Conservation (phyloP, 2,113 vertebrate genomes). For the Bos indicus region DNA sequence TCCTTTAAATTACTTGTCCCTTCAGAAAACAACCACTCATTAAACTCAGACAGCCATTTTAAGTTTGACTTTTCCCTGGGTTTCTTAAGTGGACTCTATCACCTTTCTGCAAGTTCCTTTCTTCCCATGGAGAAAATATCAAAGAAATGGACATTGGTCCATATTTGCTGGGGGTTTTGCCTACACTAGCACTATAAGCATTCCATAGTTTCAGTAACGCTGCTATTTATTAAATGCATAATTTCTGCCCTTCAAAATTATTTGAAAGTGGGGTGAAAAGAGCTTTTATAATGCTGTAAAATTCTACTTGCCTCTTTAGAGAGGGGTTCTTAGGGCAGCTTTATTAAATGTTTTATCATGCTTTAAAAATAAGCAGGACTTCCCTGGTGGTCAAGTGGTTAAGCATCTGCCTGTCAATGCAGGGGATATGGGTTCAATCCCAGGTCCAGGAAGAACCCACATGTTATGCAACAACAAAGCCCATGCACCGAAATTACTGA, state of each 20-base stretch:
- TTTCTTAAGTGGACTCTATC: not conserved
- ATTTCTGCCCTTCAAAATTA: not conserved
- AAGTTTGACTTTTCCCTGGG: not conserved
- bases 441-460: not conserved
- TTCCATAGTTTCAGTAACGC: accelerated
- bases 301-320: not conserved
- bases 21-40: not conserved
- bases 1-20: slow-evolving; percentile 14
- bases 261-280: not conserved
- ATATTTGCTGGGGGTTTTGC: not conserved
- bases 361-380: not conserved
- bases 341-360: not conserved
- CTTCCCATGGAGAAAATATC: not conserved
- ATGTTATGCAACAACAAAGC: not conserved
- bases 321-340: not conserved
- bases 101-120: not conserved
- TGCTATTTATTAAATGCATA: not conserved
- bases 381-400: not conserved
- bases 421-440: not conserved
- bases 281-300: not conserved
- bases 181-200: not conserved
- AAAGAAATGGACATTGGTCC: not conserved
- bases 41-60: not conserved
- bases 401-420: not conserved
- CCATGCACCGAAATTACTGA: accelerated